Conservation (phyloP, 2,113 vertebrate genomes). For the Eurystomus gularis region DNA sequence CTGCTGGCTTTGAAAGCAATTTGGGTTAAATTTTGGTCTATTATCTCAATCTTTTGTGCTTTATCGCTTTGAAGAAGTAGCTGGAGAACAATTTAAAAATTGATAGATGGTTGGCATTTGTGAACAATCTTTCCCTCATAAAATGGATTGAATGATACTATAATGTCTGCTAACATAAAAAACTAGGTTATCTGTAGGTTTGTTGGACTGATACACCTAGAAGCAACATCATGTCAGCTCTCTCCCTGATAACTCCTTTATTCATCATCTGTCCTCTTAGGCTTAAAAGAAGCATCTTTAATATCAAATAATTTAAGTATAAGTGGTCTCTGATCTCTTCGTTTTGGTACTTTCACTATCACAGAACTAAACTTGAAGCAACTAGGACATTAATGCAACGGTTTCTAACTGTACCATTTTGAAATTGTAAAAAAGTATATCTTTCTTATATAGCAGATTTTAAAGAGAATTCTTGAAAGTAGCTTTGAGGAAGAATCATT, state of each 20-base stretch:
- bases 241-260: background rate
- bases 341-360: background rate
- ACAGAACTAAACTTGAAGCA: background rate
- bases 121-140: background rate
- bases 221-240: background rate
- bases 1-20: background rate
- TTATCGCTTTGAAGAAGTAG: background rate
- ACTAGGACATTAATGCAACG: background rate
- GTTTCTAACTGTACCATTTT: background rate
- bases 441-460: background rate
- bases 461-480: background rate
- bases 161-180: background rate
- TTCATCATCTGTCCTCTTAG: background rate
- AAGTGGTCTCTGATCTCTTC: background rate
- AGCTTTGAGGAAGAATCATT: background rate
- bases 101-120: background rate
- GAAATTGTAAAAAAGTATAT: background rate
- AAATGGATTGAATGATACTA: background rate
- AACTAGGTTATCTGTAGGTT: background rate
- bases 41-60: background rate
- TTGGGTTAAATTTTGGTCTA: background rate
- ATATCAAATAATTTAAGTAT: background rate
- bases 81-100: background rate
- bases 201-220: background rate
- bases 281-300: background rate